A percentile compares a stretch with the other conserved stretches of the same genome.
Conservation (phyloP, 2,797 vertebrate genomes). For the Hafferia zeledoni region DNA sequence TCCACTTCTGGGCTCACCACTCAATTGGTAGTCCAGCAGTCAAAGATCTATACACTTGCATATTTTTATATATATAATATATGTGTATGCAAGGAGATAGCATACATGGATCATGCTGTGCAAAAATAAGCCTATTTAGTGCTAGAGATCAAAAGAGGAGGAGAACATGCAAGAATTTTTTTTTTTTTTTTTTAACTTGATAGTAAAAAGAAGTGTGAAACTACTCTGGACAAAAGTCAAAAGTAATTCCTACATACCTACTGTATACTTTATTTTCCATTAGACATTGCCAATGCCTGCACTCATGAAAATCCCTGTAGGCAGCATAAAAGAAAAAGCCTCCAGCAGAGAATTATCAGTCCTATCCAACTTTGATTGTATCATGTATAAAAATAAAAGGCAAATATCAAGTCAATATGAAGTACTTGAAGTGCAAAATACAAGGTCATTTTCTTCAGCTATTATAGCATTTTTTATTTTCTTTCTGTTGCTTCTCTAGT, state of each 20-base stretch:
- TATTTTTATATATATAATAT: background rate
- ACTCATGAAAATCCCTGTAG: background rate
- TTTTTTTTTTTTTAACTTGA: background rate
- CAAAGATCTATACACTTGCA: background rate
- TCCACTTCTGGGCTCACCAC: background rate
- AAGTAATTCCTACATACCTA: background rate
- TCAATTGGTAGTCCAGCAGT: background rate
- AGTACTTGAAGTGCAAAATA: conserved; percentile 2
- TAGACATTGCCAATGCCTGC: background rate
- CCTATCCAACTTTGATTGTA: conserved; percentile 4
- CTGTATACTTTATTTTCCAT: background rate
- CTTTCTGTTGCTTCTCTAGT: background rate
- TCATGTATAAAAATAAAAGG: background rate
- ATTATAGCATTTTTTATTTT: background rate
- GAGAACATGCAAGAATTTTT: background rate
- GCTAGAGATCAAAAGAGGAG: background rate
- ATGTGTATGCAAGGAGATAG: background rate
- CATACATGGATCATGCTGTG: background rate
- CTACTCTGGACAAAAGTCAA: background rate
- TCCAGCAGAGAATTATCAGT: background rate
- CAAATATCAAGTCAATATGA: conserved; percentile 38
- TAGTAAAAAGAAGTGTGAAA: background rate
- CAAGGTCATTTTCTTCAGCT: conserved; percentile 39
- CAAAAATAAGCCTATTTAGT: background rate
- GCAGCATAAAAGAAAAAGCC: background rate